phyloP scores from a whole-genome alignment of 2,113 vertebrate genomes.

The Saccopteryx leptura region DNA sequence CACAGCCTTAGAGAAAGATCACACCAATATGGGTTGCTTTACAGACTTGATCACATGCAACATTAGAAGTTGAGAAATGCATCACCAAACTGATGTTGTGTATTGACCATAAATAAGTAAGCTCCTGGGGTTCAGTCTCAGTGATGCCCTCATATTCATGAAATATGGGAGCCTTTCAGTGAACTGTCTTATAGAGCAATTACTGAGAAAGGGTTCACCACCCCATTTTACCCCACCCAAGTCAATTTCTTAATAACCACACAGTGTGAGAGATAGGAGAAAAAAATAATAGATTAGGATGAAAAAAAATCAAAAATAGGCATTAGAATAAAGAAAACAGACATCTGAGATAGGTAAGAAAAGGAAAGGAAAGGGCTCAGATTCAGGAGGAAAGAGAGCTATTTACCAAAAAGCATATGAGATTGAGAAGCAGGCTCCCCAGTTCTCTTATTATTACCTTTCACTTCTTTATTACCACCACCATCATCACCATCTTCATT shows the following conservation, averaged over 20 bases:
- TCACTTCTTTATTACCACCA: neutral
- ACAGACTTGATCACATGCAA: neutral
- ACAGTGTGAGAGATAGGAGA: neutral
- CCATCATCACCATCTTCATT: neutral
- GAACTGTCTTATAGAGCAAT: neutral
- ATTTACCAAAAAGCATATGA: neutral
- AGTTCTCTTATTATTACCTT: neutral
- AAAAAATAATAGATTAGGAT: neutral
- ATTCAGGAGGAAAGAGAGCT: neutral
- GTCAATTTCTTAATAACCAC: neutral
- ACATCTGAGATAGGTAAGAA: neutral
- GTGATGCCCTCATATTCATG: neutral
- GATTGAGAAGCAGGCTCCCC: too few relatives aligned
- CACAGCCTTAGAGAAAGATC: neutral
- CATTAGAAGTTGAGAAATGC: neutral
- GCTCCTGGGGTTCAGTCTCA: too few relatives aligned
- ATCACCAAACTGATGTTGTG: neutral
- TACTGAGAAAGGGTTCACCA: neutral
- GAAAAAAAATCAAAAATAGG: neutral
- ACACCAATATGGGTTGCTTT: neutral
- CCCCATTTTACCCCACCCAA: neutral
- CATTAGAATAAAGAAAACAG: neutral
- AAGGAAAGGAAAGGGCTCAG: neutral
- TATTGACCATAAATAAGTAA: neutral
- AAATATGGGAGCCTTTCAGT: neutral